Conservation (phyloP, 2,113 vertebrate species). For the Hucho hucho region DNA sequence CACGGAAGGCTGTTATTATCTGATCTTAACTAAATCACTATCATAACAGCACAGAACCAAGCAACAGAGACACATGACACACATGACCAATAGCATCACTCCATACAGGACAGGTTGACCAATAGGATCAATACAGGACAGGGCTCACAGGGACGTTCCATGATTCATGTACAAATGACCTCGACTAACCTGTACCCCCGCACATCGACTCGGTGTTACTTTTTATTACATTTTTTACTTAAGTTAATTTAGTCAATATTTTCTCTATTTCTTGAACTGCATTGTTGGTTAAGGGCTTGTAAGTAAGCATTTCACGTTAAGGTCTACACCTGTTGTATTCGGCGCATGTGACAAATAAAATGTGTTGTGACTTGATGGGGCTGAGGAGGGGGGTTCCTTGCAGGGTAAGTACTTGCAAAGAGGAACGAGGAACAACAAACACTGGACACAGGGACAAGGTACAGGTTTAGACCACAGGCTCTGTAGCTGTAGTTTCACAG, state of each 20-base stretch:
- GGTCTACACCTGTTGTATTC: no score
- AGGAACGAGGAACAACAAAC: no score
- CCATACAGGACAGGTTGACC: not conserved
- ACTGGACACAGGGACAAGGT: not conserved
- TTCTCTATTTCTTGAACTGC: no score
- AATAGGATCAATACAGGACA: not conserved
- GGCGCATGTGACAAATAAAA: no score
- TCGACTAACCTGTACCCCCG: no score
- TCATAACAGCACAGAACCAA: not conserved
- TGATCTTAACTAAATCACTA: not conserved
- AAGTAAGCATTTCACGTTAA: no score
- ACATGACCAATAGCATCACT: constrained; percentile 16
- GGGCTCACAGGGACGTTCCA: not conserved
- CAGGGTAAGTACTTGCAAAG: not conserved
- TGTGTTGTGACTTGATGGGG: not conserved
- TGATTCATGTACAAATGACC: not conserved
- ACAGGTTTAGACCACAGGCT: not conserved
- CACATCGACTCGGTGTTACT: no score
- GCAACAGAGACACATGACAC: constrained; percentile 8
- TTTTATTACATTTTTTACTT: no score
- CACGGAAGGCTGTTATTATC: not conserved
- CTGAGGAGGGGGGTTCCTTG: not conserved
- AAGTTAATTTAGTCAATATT: no score
- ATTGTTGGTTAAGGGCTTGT: no score
- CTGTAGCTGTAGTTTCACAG: not conserved